Evolutionary conservation across 2,113 vertebrate genomes (phyloP), one percentile per base, ranked within the genome.

Genomic region (Opisthocomus hoazin): DNA sequence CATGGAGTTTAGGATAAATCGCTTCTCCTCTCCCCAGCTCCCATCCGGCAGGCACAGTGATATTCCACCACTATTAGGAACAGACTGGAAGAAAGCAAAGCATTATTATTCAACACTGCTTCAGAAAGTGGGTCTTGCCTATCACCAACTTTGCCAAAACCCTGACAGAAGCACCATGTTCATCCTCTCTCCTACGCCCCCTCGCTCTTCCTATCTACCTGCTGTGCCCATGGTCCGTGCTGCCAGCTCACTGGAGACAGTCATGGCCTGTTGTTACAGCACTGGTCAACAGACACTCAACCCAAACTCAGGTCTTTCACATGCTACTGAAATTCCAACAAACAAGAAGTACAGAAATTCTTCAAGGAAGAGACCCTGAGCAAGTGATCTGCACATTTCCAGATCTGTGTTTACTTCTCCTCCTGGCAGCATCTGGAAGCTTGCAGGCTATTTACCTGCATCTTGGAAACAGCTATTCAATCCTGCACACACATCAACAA

Each of bases 401-500:
- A 78, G 30, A 71, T 50, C 6, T 46, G 71, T 34, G 34, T 87
- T 94, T 82, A 77, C 56, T 71, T 71, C 69, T 92, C 23, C 41
- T 68, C 58, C 79, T 64, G 77, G 54, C 65, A 93, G 73, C 92
- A 94, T 87, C 90, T 90, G 77, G 84, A 88, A 63, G 53, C 36
- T 68, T 88, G 43, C 57, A 73, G 70, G 51, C 15, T 82, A 81
- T 76, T 76, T 78, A 78, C 37, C 45, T 66, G 50, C n/a, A 50
- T 76, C 63, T 82, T 54, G 53, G 91, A 92, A 94, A 94, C 46
- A 75, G 57, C 77, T 92, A 51, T 75, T 92, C 58, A 86, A 84
- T 82, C 65, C 74, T 76, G 61, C 63, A 69, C 87, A 90, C 45
- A 71, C 53, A 81, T 75, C 51, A 78, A 23, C 84, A 69, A 58